Evolutionary conservation across 2,113 vertebrate genomes (phyloP).

Genomic region (Bambusicola thoracicus): DNA sequence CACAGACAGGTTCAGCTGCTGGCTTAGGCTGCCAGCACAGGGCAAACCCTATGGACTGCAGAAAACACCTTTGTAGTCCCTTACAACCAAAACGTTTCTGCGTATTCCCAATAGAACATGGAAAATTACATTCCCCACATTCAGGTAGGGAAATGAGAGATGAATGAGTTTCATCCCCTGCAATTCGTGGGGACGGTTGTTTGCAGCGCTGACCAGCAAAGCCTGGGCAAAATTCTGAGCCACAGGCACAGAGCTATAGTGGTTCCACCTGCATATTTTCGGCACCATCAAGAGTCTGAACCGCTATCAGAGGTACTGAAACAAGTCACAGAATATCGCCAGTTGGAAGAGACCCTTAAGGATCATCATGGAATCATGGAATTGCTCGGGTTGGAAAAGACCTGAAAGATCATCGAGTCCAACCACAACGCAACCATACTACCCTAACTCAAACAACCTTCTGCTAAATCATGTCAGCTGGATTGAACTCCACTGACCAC

Average conservation of each 20-base stretch:
- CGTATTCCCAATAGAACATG: not conserved
- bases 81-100: not conserved
- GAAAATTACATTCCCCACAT: not conserved
- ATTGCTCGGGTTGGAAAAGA: too few species aligned
- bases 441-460: too few species aligned
- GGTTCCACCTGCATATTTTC: not conserved
- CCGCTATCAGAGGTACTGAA: not conserved
- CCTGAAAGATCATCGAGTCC: too few species aligned
- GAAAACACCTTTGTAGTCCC: accelerated
- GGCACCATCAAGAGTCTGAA: not conserved
- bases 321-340: not conserved
- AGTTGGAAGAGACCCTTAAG: not conserved
- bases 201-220: not conserved
- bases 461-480: too few species aligned
- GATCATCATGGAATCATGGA: too few species aligned
- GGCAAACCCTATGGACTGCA: not conserved
- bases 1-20: not conserved
- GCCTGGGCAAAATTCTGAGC: not conserved
- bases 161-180: not conserved
- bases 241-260: not conserved
- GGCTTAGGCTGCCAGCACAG: not conserved
- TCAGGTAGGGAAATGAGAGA: not conserved
- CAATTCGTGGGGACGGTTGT: accelerated
- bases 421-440: too few species aligned
- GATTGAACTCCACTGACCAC: too few species aligned